Percentiles rank a stretch among this genome's conserved stretches.
Conservation (phyloP, 2,888 invertebrate genomes). For the Caenorhabditis sinica region DNA sequence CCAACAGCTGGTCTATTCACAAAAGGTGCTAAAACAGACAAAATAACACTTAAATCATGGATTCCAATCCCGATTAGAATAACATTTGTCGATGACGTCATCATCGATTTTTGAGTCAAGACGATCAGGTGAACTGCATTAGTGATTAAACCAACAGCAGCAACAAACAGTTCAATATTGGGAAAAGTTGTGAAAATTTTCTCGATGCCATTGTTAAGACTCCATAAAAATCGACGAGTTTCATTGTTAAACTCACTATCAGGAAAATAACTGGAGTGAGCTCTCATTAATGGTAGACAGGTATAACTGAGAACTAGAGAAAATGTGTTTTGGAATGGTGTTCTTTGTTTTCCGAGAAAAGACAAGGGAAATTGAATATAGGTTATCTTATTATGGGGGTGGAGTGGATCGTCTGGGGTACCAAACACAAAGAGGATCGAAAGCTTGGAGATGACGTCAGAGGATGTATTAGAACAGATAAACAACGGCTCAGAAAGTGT, state of each 20-base stretch:
- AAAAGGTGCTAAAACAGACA: background rate
- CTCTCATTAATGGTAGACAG: background rate
- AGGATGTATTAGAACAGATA: too few relatives aligned
- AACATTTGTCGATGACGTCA: conserved; percentile 17
- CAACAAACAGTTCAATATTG: background rate
- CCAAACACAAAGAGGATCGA: background rate
- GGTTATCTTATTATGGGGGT: background rate
- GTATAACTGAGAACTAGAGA: background rate
- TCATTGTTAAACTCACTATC: background rate
- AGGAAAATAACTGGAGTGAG: background rate
- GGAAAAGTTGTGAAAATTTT: background rate
- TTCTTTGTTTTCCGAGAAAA: background rate
- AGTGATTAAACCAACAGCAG: background rate
- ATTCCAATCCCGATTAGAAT: conserved; percentile 21
- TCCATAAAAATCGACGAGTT: background rate
- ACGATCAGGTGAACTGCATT: conserved; percentile 14
- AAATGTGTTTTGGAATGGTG: background rate
- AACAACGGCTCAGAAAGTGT: too few relatives aligned
- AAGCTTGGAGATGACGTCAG: background rate
- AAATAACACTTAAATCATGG: conserved; percentile 8
- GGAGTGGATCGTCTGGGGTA: background rate
- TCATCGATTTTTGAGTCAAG: background rate
- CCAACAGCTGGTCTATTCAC: background rate
- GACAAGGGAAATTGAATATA: conserved; percentile 6
- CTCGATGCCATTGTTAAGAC: background rate